Evolutionary conservation across 2,888 invertebrate species (phyloP).

Genomic region (Drosophila koepferae): DNA sequence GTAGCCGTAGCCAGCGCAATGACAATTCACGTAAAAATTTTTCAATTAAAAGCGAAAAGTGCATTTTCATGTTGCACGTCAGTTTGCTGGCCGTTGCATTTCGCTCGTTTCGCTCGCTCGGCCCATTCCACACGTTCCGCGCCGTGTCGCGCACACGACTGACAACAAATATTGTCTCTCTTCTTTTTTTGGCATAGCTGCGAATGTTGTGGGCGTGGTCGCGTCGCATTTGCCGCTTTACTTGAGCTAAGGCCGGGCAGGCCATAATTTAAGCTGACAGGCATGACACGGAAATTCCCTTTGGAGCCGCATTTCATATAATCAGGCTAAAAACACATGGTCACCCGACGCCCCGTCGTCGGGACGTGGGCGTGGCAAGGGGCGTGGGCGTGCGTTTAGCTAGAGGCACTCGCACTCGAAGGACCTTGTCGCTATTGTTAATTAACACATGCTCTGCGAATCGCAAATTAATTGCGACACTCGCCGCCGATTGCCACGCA

Average conservation of each 20-base stretch:
- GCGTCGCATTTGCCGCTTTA: constrained; percentile 32
- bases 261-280: constrained; percentile 80
- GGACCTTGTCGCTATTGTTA: constrained; percentile 76
- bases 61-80: constrained; percentile 82
- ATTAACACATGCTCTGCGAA: constrained; percentile 84
- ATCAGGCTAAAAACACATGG: constrained; percentile 77
- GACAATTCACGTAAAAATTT: constrained; percentile 72
- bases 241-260: constrained; percentile 72
- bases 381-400: constrained; percentile 8
- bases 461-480: constrained; percentile 83
- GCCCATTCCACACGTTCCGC: constrained; percentile 3
- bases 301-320: constrained; percentile 66
- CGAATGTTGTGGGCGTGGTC: constrained; percentile 9
- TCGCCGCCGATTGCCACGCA: constrained; percentile 43
- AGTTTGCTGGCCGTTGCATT: constrained; percentile 45
- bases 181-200: constrained; percentile 25
- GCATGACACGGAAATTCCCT: constrained; percentile 79
- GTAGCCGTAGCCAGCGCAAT: constrained; percentile 45
- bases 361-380: neutral
- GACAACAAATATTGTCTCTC: constrained; percentile 22
- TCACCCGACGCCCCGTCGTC: constrained; percentile 41
- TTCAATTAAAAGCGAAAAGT: constrained; percentile 81
- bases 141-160: neutral
- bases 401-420: constrained; percentile 47
- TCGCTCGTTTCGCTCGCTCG: constrained; percentile 1